phyloP scores from a whole-genome alignment of 2,888 invertebrate genomes.

The Acanthacorydalis orientalis region DNA sequence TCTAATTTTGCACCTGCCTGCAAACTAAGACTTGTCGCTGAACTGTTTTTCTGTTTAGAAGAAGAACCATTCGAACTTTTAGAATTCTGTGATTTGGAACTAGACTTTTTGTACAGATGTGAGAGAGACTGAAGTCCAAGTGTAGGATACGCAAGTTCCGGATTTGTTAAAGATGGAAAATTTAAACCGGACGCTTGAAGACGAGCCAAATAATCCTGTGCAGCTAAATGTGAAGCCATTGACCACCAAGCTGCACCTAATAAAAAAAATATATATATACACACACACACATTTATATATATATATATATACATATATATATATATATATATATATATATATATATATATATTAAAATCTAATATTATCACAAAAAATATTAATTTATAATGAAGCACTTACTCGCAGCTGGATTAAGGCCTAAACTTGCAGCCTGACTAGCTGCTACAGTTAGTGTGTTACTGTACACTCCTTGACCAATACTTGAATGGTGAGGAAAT shows the following conservation, averaged over 20 bases:
- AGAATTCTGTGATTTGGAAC: slow-evolving; percentile 12
- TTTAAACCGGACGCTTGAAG: slow-evolving; percentile 64
- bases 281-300: too few relatives aligned
- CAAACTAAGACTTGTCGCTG: slow-evolving; percentile 11
- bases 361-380: neutral
- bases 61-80: slow-evolving; percentile 15
- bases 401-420: slow-evolving; percentile 60
- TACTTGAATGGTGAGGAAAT: slow-evolving; percentile 12
- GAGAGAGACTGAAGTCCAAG: slow-evolving; percentile 32
- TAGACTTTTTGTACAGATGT: slow-evolving; percentile 19
- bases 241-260: slow-evolving; percentile 80
- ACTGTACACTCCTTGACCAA: slow-evolving; percentile 28
- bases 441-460: slow-evolving; percentile 70
- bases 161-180: slow-evolving; percentile 43
- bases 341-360: too few relatives aligned
- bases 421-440: slow-evolving; percentile 70
- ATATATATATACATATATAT: neutral
- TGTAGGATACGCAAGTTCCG: slow-evolving; percentile 40
- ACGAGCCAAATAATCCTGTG: slow-evolving; percentile 73
- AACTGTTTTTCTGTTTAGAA: slow-evolving; percentile 11
- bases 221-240: slow-evolving; percentile 75
- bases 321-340: too few relatives aligned
- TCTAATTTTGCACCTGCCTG: slow-evolving; percentile 14
- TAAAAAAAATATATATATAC: slow-evolving; percentile 10
- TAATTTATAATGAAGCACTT: slow-evolving; percentile 18